Evolutionary conservation across 2,113 vertebrate species (phyloP).

Genomic region (Pterocles orientalis): DNA sequence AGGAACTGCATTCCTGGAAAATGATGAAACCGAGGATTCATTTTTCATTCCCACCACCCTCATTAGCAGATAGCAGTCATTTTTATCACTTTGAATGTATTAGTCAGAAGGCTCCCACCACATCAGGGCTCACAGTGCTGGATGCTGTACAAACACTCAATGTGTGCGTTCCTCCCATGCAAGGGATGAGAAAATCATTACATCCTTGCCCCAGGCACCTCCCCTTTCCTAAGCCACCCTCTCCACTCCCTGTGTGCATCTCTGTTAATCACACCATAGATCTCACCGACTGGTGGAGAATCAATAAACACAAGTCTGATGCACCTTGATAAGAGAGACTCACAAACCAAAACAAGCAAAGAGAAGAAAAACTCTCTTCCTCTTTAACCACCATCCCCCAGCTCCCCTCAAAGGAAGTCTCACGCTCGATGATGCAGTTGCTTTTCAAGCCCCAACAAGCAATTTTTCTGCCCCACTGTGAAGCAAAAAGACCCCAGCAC

Average conservation of each 20-base stretch:
- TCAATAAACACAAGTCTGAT: slow-evolving; percentile 35
- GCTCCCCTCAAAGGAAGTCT: background rate
- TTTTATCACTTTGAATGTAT: background rate
- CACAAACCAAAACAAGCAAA: background rate
- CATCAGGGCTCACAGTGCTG: background rate
- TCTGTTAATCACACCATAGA: slow-evolving; percentile 5
- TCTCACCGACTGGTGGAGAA: background rate
- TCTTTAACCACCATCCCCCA: background rate
- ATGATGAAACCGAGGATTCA: slow-evolving; percentile 35
- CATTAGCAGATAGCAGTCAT: slow-evolving; percentile 22
- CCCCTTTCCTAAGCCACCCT: slow-evolving; percentile 21
- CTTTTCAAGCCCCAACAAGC: background rate
- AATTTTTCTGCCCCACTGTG: background rate
- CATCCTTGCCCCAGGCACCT: background rate
- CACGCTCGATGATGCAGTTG: background rate
- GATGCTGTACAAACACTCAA: background rate
- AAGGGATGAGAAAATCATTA: slow-evolving; percentile 36
- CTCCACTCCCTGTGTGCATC: background rate
- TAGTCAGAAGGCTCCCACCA: slow-evolving; percentile 2
- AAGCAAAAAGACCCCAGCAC: background rate
- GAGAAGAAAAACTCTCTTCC: slow-evolving; percentile 13
- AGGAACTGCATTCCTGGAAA: slow-evolving; percentile 40
- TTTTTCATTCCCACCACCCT: slow-evolving; percentile 20
- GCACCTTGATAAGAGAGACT: background rate
- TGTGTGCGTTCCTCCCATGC: background rate